Percentiles rank a stretch among this genome's conserved stretches.
Evolutionary conservation across 2,888 invertebrate genomes (phyloP).

Genomic region (Cheiracanthium punctorium): DNA sequence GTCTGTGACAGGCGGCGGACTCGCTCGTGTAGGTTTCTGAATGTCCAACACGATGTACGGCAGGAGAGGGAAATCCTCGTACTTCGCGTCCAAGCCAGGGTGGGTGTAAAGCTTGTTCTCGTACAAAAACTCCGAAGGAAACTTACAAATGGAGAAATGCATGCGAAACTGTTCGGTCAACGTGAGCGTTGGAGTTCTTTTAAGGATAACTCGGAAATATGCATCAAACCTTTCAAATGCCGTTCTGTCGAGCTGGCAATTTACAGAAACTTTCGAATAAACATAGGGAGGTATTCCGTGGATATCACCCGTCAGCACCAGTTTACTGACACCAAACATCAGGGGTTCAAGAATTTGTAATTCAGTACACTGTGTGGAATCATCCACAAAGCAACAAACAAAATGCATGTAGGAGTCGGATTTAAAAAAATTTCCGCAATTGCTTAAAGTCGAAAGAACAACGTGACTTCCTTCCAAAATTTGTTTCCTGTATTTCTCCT

Average conservation of each 20-base stretch:
- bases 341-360: constrained; percentile 75
- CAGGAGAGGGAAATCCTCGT: constrained; percentile 76
- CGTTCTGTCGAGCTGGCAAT: constrained; percentile 78
- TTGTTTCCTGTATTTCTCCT: background rate
- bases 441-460: constrained; percentile 84
- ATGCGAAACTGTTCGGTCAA: constrained; percentile 85
- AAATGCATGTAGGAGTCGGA: constrained; percentile 19
- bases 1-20: constrained; percentile 77
- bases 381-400: constrained; percentile 85
- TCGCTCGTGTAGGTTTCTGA: constrained; percentile 73
- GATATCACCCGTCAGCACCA: constrained; percentile 91
- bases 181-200: constrained; percentile 73
- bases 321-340: constrained; percentile 75
- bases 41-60: constrained; percentile 82
- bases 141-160: constrained; percentile 86
- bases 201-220: constrained; percentile 77
- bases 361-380: constrained; percentile 91
- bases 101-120: constrained; percentile 78
- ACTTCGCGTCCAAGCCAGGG: constrained; percentile 64
- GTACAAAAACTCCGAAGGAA: constrained; percentile 87
- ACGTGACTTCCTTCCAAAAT: constrained; percentile 77
- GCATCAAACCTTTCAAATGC: constrained; percentile 85
- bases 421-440: constrained; percentile 73
- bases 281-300: constrained; percentile 87
- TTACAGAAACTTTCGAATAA: constrained; percentile 80